Percentiles rank a stretch among this genome's conserved stretches.
phyloP scores from a whole-genome alignment of 2,888 invertebrate genomes.

The Parapristionchus giblindavisi region DNA sequence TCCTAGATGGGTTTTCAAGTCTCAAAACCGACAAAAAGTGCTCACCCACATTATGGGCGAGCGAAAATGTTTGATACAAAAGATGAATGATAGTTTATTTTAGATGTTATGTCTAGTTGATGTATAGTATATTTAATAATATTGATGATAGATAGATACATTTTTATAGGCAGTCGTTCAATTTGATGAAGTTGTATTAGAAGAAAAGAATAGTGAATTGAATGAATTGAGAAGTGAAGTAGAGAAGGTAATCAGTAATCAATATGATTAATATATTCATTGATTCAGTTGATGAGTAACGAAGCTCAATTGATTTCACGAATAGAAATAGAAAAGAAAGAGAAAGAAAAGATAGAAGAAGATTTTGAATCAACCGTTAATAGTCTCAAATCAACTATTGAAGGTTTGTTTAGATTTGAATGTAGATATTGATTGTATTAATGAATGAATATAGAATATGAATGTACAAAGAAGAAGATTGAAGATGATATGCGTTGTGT shows the following conservation, averaged over 20 bases:
- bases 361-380: too few species aligned
- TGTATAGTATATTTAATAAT: neutral
- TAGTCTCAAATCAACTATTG: conserved; percentile 7
- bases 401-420: neutral
- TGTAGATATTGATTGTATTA: neutral
- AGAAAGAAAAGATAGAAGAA: conserved; percentile 19
- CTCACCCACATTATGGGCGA: too few species aligned
- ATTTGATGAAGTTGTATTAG: conserved; percentile 12
- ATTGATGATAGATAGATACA: neutral
- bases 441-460: neutral
- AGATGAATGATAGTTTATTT: too few species aligned
- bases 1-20: too few species aligned
- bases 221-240: neutral
- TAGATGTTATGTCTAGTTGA: too few species aligned
- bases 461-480: neutral
- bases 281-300: too few species aligned
- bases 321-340: neutral
- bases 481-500: neutral
- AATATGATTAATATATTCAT: too few species aligned
- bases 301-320: too few species aligned
- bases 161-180: neutral
- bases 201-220: conserved; percentile 25
- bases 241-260: neutral
- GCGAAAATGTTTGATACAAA: too few species aligned
- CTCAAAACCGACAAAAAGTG: too few species aligned